A percentile compares a stretch with the other conserved stretches of the same genome.
These are phyloP conservation scores for Microdon myrmicae DNA, from an alignment of 2,888 invertebrate species.

Conservation along the genomic window DNA sequence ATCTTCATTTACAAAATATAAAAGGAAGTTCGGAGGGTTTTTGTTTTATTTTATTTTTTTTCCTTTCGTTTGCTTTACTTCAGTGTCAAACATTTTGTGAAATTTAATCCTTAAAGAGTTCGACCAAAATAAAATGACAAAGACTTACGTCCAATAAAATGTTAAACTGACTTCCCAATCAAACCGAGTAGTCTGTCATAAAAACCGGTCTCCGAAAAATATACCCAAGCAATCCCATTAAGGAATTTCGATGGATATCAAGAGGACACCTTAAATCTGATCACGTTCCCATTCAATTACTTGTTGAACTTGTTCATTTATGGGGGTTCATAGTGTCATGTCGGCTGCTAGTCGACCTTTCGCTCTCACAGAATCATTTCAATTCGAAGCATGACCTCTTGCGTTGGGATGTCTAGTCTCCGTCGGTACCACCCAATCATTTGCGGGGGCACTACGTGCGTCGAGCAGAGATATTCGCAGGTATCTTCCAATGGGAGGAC, in stretches of 20 bases:
- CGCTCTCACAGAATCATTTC: slow-evolving; percentile 24
- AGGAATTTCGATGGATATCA: slow-evolving; percentile 46
- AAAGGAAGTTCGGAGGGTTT: slow-evolving; percentile 36
- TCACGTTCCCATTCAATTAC: slow-evolving; percentile 64
- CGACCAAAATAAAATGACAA: slow-evolving; percentile 9
- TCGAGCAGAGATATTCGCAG: slow-evolving; percentile 10
- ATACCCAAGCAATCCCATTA: slow-evolving; percentile 43
- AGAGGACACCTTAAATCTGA: slow-evolving; percentile 58
- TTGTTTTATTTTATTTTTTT: slow-evolving; percentile 8
- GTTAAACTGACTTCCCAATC: slow-evolving; percentile 28
- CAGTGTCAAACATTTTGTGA: slow-evolving; percentile 6
- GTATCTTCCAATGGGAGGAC: slow-evolving; percentile 28
- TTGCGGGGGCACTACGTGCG: slow-evolving; percentile 34
- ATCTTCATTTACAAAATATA: slow-evolving; percentile 21
- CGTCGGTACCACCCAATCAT: slow-evolving; percentile 32
- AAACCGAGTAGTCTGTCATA: neutral
- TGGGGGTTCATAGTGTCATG: slow-evolving; percentile 36
- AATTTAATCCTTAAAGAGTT: slow-evolving; percentile 16
- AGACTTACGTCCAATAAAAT: slow-evolving; percentile 23
- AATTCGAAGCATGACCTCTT: slow-evolving; percentile 30
- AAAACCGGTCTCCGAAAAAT: slow-evolving; percentile 6
- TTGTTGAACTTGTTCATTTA: slow-evolving; percentile 61
- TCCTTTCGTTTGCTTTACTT: slow-evolving; percentile 11
- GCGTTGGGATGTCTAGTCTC: slow-evolving; percentile 38
- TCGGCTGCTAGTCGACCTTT: neutral